A percentile compares a stretch with the other conserved stretches of the same genome.
These are phyloP conservation scores for Hystrix cristata DNA, from an alignment of 2,113 vertebrate species.

Conservation along the genomic window DNA sequence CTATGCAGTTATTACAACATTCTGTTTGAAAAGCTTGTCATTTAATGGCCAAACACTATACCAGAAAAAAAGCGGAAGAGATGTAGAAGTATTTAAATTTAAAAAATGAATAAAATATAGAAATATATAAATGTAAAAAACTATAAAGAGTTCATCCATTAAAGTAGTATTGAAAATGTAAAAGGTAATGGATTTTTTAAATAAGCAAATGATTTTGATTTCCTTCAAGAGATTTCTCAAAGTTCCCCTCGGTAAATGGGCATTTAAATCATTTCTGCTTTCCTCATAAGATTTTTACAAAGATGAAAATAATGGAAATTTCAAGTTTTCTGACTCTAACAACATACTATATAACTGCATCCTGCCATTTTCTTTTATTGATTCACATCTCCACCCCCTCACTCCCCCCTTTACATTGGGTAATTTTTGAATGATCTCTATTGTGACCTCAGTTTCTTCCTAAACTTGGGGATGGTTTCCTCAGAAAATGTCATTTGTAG, in stretches of 20 bases:
- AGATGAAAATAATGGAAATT: background rate
- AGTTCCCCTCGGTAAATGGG: background rate
- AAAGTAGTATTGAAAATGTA: background rate
- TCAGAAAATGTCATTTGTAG: background rate
- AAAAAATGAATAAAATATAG: background rate
- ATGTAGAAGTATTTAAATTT: background rate
- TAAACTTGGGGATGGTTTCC: background rate
- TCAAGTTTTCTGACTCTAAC: background rate
- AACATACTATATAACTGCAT: background rate
- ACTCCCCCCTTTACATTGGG: background rate
- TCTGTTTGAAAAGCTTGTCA: background rate
- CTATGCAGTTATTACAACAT: background rate
- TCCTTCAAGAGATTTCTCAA: background rate
- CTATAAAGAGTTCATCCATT: background rate
- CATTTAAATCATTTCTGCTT: background rate
- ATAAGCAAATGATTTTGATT: background rate
- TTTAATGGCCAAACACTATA: background rate
- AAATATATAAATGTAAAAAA: background rate
- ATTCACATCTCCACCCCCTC: too few species aligned
- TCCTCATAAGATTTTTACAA: background rate
- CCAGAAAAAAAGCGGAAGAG: background rate
- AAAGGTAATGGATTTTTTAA: background rate
- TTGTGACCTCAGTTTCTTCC: background rate
- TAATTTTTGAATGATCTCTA: background rate
- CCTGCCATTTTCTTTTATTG: background rate